Evolutionary conservation across 1,140 invertebrate species (phyloP).

Genomic region (Sinella curviseta): DNA sequence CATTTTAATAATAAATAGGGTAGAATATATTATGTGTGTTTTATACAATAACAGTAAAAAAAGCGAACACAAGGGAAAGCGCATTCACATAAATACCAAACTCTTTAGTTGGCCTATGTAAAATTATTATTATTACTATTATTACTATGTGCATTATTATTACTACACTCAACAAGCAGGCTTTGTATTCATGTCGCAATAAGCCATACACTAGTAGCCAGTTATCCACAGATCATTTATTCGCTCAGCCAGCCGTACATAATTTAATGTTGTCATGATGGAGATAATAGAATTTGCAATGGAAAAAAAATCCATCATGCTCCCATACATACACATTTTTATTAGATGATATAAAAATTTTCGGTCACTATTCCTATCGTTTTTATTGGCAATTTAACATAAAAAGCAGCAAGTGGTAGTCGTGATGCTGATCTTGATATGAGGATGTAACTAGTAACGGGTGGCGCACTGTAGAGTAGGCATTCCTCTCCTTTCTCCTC

Average conservation of each 20-base stretch:
- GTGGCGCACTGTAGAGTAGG: no score
- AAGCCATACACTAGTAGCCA: background rate
- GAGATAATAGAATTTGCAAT: background rate
- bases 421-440: no score
- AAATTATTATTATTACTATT: no score
- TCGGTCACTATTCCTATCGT: background rate
- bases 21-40: background rate
- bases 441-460: no score
- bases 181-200: background rate
- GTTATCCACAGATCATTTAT: slow-evolving; percentile 5
- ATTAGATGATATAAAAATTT: background rate
- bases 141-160: no score
- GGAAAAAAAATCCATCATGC: background rate
- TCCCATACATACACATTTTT: background rate
- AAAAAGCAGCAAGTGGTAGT: background rate
- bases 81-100: no score
- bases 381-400: background rate
- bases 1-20: background rate
- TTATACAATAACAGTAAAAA: no score
- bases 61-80: background rate
- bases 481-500: no score
- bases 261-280: slow-evolving; percentile 4
- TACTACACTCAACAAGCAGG: background rate
- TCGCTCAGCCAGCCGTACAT: background rate
- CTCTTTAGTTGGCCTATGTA: no score